Conservation (phyloP, 2,888 invertebrate species). For the Caenorhabditis imperialis region DNA sequence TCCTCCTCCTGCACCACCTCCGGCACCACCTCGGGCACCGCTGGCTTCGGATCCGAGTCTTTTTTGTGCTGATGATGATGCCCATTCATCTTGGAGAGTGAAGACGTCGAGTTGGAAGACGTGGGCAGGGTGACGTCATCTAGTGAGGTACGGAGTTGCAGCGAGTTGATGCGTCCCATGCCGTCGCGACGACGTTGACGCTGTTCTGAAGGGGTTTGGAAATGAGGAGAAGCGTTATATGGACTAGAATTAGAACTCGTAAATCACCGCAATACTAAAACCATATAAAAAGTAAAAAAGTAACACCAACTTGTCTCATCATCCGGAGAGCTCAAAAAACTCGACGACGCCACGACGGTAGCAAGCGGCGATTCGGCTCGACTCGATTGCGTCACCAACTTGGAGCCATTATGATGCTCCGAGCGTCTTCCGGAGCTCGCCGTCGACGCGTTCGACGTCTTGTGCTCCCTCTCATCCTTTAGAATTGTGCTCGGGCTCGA, state of each 20-base stretch:
- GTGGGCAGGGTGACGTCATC: slow-evolving; percentile 40
- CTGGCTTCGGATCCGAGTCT: slow-evolving; percentile 3
- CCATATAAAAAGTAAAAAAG: slow-evolving; percentile 1
- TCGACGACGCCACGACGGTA: slow-evolving; percentile 3
- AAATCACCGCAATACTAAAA: slow-evolving; percentile 7
- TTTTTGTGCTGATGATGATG: not conserved
- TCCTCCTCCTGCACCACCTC: slow-evolving; percentile 29
- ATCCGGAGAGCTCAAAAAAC: slow-evolving; percentile 74
- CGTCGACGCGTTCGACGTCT: slow-evolving; percentile 42
- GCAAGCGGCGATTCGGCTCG: slow-evolving; percentile 55
- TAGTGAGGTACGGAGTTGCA: slow-evolving; percentile 43
- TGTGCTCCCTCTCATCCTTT: slow-evolving; percentile 12
- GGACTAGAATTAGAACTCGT: slow-evolving; percentile 1
- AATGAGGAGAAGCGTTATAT: no score
- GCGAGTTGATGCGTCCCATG: slow-evolving; percentile 50
- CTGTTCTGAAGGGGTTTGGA: slow-evolving; percentile 37
- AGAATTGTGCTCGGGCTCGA: slow-evolving; percentile 22
- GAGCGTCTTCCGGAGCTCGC: slow-evolving; percentile 42
- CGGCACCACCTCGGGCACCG: not conserved
- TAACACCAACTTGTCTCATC: slow-evolving; percentile 74
- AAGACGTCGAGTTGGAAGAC: not conserved
- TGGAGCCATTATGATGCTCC: slow-evolving; percentile 30
- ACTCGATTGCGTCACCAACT: slow-evolving; percentile 22
- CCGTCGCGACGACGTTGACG: slow-evolving; percentile 44
- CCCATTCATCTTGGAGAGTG: slow-evolving; percentile 24